These are phyloP conservation scores for Andricus curvator DNA, from an alignment of 2,888 invertebrate genomes.

Conservation along the genomic window DNA sequence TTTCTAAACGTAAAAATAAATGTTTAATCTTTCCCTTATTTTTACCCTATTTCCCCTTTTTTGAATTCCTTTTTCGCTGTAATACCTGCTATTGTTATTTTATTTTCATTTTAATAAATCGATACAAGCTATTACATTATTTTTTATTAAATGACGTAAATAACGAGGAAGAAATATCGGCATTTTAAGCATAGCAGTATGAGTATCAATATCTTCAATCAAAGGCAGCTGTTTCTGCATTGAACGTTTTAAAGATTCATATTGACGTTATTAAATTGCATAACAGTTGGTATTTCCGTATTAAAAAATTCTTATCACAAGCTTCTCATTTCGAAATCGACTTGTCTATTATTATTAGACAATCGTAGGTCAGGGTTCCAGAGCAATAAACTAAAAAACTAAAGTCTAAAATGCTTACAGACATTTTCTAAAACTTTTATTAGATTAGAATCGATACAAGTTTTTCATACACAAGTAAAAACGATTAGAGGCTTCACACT, in stretches of 20 bases:
- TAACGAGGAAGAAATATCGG: not conserved
- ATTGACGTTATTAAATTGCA: conserved; percentile 5
- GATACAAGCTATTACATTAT: not conserved
- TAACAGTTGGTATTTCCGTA: not conserved
- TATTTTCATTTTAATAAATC: not conserved
- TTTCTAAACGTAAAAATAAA: too few species aligned
- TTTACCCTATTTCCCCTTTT: too few species aligned
- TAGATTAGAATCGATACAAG: too few species aligned
- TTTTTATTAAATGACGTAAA: not conserved
- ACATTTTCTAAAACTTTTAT: too few species aligned
- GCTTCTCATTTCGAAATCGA: not conserved
- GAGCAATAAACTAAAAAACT: not conserved
- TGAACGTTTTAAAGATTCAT: conserved; percentile 5
- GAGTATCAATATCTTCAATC: not conserved
- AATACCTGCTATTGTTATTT: not conserved
- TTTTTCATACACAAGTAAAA: too few species aligned
- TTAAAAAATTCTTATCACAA: conserved; percentile 9
- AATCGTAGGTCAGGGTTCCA: conserved; percentile 21
- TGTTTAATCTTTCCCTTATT: too few species aligned
- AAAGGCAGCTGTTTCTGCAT: conserved; percentile 6
- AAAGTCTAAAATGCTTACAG: too few species aligned
- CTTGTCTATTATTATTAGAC: conserved; percentile 13
- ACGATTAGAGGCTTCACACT: too few species aligned
- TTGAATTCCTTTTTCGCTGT: too few species aligned
- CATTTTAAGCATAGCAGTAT: not conserved